Base-by-base conservation (phyloP, 2,797 vertebrate species). In the Enteromius treurensis region DNA sequence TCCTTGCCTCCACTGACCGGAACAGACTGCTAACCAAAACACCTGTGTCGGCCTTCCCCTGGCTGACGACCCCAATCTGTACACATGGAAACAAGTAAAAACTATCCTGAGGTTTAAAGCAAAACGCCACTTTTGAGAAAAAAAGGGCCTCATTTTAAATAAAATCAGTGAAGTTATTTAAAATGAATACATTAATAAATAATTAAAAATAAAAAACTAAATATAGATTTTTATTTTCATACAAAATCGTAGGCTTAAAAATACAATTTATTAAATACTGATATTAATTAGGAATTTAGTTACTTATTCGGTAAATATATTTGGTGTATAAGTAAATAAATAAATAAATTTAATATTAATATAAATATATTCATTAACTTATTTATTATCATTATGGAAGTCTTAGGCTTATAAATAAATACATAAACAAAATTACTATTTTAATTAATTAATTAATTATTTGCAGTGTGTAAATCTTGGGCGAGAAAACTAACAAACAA, bases 1-100 rank as follows among this genome's bases (percentile, higher is more conserved):
- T 87, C 45, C 77, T 85, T 85, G 88, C 82, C 73, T 94, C 92
- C 45, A 93, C 47, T 77, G 89, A 84, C 87, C 91, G 89, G 81
- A 93, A 92, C n/a, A 94, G 89, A 78, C 88, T 91, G 80, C 88
- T 93, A 53, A 87, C 90, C 42, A 95, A 83, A 26, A 89, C 90
- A 70, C 90, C 92, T 86, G 93, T 92, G 32, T 92, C 91, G 49
- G 90, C 86, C 85, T 87, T 91, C n/a, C 90, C 91, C 80, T 89
- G 91, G 89, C 92, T 92, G 40, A 94, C 85, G 77, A 93, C 90
- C 85, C 90, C 90, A 87, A 92, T 79, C 92, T 93, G 79, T 21
- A 34, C 42, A 84, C 26, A 81, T 14, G 5, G n/a, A 47, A 19
- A 77, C 29, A 53, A 11, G 67, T 13, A 11, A 64, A 85, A 51